These are phyloP conservation scores for Parnassius mnemosyne DNA, from an alignment of 2,888 invertebrate genomes.

Conservation along the genomic window DNA sequence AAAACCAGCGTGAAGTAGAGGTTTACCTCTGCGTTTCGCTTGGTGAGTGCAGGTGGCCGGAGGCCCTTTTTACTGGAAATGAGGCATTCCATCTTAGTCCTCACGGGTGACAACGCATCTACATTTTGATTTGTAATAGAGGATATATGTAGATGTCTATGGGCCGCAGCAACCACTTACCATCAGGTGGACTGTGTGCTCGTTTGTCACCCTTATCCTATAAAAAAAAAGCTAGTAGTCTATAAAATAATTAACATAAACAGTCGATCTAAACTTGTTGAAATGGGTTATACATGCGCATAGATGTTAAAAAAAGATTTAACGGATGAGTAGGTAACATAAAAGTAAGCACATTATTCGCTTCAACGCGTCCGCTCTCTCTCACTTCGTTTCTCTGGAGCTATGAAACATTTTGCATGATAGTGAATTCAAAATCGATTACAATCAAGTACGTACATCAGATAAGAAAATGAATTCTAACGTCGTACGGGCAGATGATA, in stretches of 20 bases:
- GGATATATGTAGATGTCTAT: no score
- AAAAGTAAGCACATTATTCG: constrained; percentile 42
- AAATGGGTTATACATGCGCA: background rate
- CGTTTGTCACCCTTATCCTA: no score
- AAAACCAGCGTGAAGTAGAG: no score
- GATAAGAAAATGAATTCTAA: constrained; percentile 53
- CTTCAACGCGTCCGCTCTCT: constrained; percentile 56
- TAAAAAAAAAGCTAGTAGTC: no score
- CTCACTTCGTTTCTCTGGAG: constrained; percentile 69
- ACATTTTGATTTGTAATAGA: no score
- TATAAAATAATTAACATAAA: background rate
- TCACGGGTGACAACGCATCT: no score
- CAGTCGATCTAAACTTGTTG: background rate
- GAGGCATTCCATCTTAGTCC: no score
- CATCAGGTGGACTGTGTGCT: no score
- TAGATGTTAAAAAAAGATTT: constrained; percentile 23
- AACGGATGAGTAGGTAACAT: constrained; percentile 15
- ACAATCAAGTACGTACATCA: constrained; percentile 60
- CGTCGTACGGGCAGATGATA: constrained; percentile 36
- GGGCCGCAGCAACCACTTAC: no score
- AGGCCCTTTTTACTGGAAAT: no score
- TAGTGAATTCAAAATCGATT: constrained; percentile 52
- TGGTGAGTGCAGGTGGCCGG: no score
- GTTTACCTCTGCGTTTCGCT: no score
- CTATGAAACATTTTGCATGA: constrained; percentile 73